phyloP scores from a whole-genome alignment of 2,113 vertebrate species.

The Sorex fumeus region DNA sequence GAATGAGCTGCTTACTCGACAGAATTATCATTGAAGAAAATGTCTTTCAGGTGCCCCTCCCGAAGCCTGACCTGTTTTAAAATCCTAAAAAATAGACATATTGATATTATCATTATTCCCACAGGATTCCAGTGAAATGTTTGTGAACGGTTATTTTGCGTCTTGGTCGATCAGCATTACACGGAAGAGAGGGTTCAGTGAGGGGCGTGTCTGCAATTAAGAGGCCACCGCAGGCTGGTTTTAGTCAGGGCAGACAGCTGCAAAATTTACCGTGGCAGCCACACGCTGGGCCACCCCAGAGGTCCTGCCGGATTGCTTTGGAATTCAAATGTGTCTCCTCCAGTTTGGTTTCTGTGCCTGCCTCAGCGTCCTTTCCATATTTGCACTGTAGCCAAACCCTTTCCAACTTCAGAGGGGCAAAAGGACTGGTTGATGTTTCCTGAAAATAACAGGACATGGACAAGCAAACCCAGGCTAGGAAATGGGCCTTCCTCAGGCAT shows the following conservation, averaged over 20 bases:
- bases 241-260: neutral
- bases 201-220: neutral
- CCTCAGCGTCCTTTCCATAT: neutral
- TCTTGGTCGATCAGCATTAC: neutral
- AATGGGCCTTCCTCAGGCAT: rapidly evolving
- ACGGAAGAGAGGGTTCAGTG: neutral
- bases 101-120: neutral
- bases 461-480: too few species aligned
- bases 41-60: neutral
- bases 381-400: neutral
- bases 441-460: neutral
- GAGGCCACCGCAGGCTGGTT: neutral
- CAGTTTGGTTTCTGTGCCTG: neutral
- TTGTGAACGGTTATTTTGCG: neutral
- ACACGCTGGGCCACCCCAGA: neutral
- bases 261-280: rapidly evolving
- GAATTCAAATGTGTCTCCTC: neutral
- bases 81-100: neutral
- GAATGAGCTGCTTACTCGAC: neutral
- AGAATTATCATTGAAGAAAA: neutral
- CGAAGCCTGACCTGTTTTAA: neutral
- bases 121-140: neutral
- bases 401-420: neutral
- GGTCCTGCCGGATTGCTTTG: neutral
- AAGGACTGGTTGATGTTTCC: neutral